A percentile compares a stretch with the other conserved stretches of the same genome.
These are phyloP conservation scores for Tragelaphus imberbis DNA, from an alignment of 2,113 vertebrate genomes.

Conservation along the genomic window DNA sequence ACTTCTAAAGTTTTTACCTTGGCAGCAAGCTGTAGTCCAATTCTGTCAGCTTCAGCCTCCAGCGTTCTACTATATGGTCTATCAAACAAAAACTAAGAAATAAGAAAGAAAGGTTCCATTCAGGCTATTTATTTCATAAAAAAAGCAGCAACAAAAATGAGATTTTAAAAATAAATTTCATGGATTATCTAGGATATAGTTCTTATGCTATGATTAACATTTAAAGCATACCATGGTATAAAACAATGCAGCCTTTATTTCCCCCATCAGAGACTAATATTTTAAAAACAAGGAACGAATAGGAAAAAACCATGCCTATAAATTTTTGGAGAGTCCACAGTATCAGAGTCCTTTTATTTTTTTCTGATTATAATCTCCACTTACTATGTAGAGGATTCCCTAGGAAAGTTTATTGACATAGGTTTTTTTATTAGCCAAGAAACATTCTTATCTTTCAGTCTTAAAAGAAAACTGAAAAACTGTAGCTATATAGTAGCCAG, in stretches of 20 bases:
- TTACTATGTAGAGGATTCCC: background rate
- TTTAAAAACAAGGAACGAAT: background rate
- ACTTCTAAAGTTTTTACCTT: slow-evolving; percentile 84
- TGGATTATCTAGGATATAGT: background rate
- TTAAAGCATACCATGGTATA: background rate
- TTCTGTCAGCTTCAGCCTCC: slow-evolving; percentile 93
- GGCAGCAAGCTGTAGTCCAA: slow-evolving; percentile 92
- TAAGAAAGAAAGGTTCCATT: slow-evolving; percentile 2
- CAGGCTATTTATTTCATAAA: slow-evolving; percentile 9
- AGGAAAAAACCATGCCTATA: background rate
- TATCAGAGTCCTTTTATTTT: background rate
- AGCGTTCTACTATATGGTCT: slow-evolving; percentile 91
- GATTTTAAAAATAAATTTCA: background rate
- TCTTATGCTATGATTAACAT: background rate
- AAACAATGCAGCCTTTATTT: slow-evolving; percentile 4
- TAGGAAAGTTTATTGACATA: background rate
- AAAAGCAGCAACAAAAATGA: background rate
- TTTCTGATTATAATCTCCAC: background rate
- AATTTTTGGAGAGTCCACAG: background rate
- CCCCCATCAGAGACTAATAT: background rate
- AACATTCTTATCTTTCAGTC: background rate
- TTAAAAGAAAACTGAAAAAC: slow-evolving; percentile 35
- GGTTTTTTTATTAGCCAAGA: slow-evolving; percentile 25
- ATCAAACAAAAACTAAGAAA: slow-evolving; percentile 87
- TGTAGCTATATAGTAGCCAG: background rate